Conservation (phyloP, 2,888 invertebrate genomes). For the Eubasilissa splendida region DNA sequence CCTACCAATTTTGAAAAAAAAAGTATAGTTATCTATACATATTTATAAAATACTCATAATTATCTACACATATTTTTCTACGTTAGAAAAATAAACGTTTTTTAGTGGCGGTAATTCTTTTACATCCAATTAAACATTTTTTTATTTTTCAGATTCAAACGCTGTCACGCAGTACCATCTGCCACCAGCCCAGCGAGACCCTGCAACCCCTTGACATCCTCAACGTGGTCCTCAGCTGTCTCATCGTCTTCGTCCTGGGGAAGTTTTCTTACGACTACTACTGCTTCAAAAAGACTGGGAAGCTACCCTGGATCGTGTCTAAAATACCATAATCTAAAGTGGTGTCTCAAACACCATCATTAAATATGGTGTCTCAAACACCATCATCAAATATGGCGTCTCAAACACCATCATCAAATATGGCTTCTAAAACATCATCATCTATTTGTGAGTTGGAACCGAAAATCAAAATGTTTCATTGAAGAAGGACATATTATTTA, state of each 20-base stretch:
- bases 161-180: constrained; percentile 80
- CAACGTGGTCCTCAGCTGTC: constrained; percentile 78
- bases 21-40: too few relatives aligned
- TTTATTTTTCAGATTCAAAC: constrained; percentile 74
- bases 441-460: neutral
- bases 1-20: too few relatives aligned
- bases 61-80: too few relatives aligned
- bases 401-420: constrained; percentile 48
- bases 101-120: neutral
- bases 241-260: constrained; percentile 81
- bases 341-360: constrained; percentile 48
- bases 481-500: too few relatives aligned
- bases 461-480: too few relatives aligned
- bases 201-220: constrained; percentile 82
- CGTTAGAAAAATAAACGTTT: too few relatives aligned
- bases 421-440: neutral
- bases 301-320: constrained; percentile 87
- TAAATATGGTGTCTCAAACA: neutral
- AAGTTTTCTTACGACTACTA: constrained; percentile 88
- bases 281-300: constrained; percentile 83
- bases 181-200: constrained; percentile 71
- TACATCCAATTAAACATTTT: neutral
- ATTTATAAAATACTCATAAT: too few relatives aligned
- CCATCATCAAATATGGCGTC: constrained; percentile 48
- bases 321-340: constrained; percentile 77